These are phyloP conservation scores for Mesocricetus auratus DNA, from an alignment of 2,113 vertebrate genomes.

Conservation along the genomic window DNA sequence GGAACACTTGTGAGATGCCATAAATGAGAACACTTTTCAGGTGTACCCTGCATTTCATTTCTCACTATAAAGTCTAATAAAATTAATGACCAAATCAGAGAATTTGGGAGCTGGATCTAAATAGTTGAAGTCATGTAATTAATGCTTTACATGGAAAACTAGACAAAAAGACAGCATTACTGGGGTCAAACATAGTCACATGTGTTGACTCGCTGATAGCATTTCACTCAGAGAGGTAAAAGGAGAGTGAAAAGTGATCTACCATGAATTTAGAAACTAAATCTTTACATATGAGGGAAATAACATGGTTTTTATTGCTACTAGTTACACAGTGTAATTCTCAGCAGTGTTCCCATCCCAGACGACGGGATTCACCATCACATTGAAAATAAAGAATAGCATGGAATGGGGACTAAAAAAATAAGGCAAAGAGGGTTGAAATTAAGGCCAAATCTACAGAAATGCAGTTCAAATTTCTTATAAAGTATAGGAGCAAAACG, in stretches of 20 bases:
- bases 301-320: slow-evolving; percentile 68
- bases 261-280: slow-evolving; percentile 21
- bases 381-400: slow-evolving; percentile 59
- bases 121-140: background rate
- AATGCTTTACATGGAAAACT: background rate
- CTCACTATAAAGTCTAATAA: background rate
- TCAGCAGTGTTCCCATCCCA: slow-evolving; percentile 59
- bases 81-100: slow-evolving; percentile 1
- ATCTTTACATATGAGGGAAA: slow-evolving; percentile 36
- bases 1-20: background rate
- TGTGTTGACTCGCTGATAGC: background rate
- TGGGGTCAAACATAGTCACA: background rate
- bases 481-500: slow-evolving; percentile 63
- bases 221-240: slow-evolving; percentile 35
- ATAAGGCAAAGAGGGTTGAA: background rate
- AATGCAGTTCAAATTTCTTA: slow-evolving; percentile 70
- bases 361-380: slow-evolving; percentile 62
- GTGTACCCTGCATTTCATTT: background rate
- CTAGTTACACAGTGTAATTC: slow-evolving; percentile 64
- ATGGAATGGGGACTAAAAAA: slow-evolving; percentile 37
- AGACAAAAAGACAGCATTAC: background rate
- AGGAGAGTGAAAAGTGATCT: slow-evolving; percentile 6
- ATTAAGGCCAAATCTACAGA: slow-evolving; percentile 60
- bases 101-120: background rate
- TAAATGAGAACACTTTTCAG: background rate